These are phyloP conservation scores for Acanthis flammea DNA, from an alignment of 2,797 vertebrate genomes.

Conservation along the genomic window DNA sequence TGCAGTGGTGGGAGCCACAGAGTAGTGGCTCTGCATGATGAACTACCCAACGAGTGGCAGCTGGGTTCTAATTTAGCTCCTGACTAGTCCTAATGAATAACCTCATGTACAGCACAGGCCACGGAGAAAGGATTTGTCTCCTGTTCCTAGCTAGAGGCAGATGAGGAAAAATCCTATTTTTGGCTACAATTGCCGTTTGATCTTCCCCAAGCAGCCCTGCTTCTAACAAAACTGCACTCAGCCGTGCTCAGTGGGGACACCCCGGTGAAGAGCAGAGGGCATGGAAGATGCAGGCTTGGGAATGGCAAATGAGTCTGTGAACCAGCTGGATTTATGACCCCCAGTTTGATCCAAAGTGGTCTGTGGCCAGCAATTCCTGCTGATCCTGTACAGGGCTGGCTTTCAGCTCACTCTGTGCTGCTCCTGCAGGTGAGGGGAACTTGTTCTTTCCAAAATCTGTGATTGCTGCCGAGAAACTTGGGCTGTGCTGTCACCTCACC, in stretches of 20 bases:
- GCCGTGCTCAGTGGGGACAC: slow-evolving; percentile 18
- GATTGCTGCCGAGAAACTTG: background rate
- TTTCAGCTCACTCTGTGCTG: background rate
- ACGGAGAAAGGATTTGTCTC: slow-evolving; percentile 24
- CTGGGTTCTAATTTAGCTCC: slow-evolving; percentile 44
- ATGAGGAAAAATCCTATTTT: slow-evolving; percentile 56
- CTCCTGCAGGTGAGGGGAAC: background rate
- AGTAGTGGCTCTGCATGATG: background rate
- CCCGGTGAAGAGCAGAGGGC: background rate
- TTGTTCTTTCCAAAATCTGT: background rate
- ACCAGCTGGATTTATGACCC: slow-evolving; percentile 40
- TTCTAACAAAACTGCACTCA: slow-evolving; percentile 54
- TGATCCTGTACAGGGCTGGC: background rate
- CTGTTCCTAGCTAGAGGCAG: slow-evolving; percentile 50
- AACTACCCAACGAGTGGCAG: slow-evolving; percentile 16
- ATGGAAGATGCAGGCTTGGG: background rate
- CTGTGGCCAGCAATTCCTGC: slow-evolving; percentile 34
- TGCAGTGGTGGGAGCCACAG: background rate
- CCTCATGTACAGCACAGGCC: background rate
- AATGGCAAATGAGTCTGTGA: slow-evolving; percentile 49
- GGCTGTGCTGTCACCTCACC: background rate
- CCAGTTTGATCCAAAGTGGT: slow-evolving; percentile 29
- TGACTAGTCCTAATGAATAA: slow-evolving; percentile 42
- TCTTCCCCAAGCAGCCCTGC: slow-evolving; percentile 51
- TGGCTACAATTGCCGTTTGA: slow-evolving; percentile 48